These are phyloP conservation scores for Pseudocheirus occidentalis DNA, from an alignment of 2,797 vertebrate genomes.

Conservation along the genomic window DNA sequence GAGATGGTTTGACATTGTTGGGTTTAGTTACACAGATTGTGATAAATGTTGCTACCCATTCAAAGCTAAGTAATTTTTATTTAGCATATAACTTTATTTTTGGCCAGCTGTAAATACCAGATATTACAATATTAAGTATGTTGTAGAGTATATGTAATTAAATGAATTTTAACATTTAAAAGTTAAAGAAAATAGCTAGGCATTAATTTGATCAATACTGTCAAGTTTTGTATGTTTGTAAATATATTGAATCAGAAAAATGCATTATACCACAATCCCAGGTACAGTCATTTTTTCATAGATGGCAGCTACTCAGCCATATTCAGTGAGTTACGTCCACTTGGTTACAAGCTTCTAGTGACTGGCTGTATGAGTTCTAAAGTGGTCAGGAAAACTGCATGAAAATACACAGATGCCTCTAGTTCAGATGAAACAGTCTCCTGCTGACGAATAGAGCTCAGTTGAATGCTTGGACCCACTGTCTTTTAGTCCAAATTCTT, in stretches of 20 bases:
- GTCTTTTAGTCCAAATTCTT: constrained; percentile 37
- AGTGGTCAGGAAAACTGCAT: neutral
- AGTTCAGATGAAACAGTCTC: neutral
- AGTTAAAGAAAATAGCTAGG: constrained; percentile 43
- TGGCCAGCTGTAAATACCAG: constrained; percentile 41
- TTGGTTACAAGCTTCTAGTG: neutral
- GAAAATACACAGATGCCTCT: neutral
- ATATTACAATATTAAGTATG: constrained; percentile 23
- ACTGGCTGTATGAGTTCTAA: neutral
- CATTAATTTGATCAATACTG: constrained; percentile 44
- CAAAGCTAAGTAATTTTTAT: constrained; percentile 53
- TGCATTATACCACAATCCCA: neutral
- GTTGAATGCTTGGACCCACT: neutral
- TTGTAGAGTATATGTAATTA: constrained; percentile 23
- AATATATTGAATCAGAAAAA: constrained; percentile 4
- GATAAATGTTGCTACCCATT: constrained; percentile 27
- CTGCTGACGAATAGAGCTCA: neutral
- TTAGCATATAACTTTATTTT: constrained; percentile 47
- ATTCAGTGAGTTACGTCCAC: neutral
- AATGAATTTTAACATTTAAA: constrained; percentile 57
- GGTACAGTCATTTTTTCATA: neutral
- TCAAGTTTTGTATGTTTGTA: constrained; percentile 40
- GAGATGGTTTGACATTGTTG: constrained; percentile 32
- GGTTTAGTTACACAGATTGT: constrained; percentile 35
- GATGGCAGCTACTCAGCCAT: neutral